Conservation (phyloP, 2,797 vertebrate species). For the Alosa sapidissima region DNA sequence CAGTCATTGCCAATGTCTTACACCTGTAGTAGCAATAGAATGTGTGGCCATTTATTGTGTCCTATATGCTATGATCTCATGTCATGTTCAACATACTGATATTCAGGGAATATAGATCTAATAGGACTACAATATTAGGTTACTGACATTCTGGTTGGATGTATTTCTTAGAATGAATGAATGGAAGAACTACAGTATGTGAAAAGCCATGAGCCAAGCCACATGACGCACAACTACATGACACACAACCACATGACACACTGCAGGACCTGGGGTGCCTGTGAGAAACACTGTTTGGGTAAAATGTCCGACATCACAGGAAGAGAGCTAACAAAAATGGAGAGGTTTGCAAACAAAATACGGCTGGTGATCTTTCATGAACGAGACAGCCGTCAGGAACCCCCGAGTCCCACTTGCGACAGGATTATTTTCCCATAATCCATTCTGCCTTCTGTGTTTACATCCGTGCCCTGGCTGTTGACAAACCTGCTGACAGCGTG, state of each 20-base stretch:
- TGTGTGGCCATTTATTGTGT: not conserved
- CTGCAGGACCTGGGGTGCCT: not conserved
- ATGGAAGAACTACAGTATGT: not conserved
- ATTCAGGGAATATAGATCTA: not conserved
- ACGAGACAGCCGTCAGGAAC: not conserved
- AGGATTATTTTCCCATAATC: slow-evolving; percentile 23
- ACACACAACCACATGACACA: not conserved
- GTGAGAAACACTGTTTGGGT: not conserved
- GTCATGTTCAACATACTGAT: not conserved
- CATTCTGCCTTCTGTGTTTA: slow-evolving; percentile 25
- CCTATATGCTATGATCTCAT: not conserved
- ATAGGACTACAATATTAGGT: not conserved
- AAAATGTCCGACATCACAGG: not conserved
- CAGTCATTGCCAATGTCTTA: not conserved
- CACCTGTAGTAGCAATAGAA: not conserved
- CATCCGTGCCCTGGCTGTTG: slow-evolving; percentile 15
- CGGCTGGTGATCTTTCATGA: not conserved
- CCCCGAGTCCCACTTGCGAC: slow-evolving; percentile 2
- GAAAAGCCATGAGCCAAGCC: not conserved
- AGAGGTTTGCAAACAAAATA: not conserved
- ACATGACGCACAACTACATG: not conserved
- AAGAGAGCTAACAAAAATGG: not conserved
- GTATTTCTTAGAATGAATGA: not conserved
- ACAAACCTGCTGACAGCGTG: slow-evolving; percentile 22
- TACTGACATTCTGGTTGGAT: not conserved